These are phyloP conservation scores for Drosophila kepulauana DNA, from an alignment of 1,140 invertebrate species.

Conservation along the genomic window DNA sequence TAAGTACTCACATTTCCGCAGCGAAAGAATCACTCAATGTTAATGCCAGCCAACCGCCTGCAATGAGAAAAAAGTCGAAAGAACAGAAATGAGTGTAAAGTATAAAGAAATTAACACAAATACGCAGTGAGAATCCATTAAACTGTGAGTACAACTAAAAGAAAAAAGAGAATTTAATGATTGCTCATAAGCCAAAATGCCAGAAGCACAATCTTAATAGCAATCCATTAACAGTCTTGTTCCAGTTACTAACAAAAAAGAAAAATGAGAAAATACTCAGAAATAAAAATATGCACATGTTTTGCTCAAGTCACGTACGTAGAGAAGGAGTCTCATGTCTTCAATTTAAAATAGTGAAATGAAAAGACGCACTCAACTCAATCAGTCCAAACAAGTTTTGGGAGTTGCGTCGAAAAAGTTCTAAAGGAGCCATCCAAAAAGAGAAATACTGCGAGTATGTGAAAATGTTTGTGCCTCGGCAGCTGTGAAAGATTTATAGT, in stretches of 20 bases:
- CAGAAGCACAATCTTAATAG: constrained; percentile 6
- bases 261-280: neutral
- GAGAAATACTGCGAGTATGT: too few relatives aligned
- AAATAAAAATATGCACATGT: neutral
- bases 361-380: neutral
- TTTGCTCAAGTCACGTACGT: neutral
- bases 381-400: constrained; percentile 26
- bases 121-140: constrained; percentile 19
- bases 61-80: constrained; percentile 11
- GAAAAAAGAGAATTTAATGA: constrained; percentile 21
- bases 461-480: neutral
- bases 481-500: constrained; percentile 1
- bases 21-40: constrained; percentile 29
- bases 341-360: neutral
- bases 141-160: constrained; percentile 5
- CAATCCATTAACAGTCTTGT: constrained; percentile 11
- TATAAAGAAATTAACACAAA: constrained; percentile 44
- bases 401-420: neutral
- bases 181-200: constrained; percentile 8
- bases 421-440: neutral
- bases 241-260: neutral
- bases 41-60: constrained; percentile 27
- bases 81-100: constrained; percentile 11
- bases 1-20: constrained; percentile 70
- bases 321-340: neutral